Conservation (phyloP, 2,888 invertebrate genomes). For the Euplagia quadripunctaria region DNA sequence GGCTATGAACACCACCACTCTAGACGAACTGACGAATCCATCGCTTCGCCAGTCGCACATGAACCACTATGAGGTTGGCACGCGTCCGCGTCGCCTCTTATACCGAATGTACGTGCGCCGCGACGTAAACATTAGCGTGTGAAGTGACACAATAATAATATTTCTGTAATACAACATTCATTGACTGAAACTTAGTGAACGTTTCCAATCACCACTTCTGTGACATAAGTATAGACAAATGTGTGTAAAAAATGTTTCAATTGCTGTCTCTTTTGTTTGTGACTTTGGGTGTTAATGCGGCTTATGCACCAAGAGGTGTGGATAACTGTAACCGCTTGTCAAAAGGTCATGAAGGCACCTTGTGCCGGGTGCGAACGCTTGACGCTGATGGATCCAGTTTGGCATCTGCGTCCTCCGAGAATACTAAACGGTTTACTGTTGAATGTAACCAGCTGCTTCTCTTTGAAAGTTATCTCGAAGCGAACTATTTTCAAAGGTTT, state of each 20-base stretch:
- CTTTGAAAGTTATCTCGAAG: conserved; percentile 92
- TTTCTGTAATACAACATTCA: conserved; percentile 55
- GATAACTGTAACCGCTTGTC: conserved; percentile 75
- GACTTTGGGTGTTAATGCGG: conserved; percentile 83
- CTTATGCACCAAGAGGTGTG: conserved; percentile 78
- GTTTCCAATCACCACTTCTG: conserved; percentile 60
- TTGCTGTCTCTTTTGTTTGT: conserved; percentile 84
- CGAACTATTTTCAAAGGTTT: conserved; percentile 91
- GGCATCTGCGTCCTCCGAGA: conserved; percentile 88
- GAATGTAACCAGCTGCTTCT: conserved; percentile 93
- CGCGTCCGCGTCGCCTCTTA: conserved; percentile 73
- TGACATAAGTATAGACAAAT: conserved; percentile 73
- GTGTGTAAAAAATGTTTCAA: conserved; percentile 84
- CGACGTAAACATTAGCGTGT: conserved; percentile 82
- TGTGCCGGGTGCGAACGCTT: conserved; percentile 91
- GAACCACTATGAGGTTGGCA: conserved; percentile 79
- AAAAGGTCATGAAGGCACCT: conserved; percentile 86
- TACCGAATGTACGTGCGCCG: conserved; percentile 71
- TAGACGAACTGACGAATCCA: conserved; percentile 70
- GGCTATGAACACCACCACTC: conserved; percentile 76
- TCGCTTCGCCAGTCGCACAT: conserved; percentile 77
- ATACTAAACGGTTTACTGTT: conserved; percentile 91
- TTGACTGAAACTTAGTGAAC: conserved; percentile 64
- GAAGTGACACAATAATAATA: conserved; percentile 72
- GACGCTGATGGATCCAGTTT: conserved; percentile 90